Evolutionary conservation across 2,797 vertebrate species (phyloP).

Genomic region (Pogoniulus pusillus): DNA sequence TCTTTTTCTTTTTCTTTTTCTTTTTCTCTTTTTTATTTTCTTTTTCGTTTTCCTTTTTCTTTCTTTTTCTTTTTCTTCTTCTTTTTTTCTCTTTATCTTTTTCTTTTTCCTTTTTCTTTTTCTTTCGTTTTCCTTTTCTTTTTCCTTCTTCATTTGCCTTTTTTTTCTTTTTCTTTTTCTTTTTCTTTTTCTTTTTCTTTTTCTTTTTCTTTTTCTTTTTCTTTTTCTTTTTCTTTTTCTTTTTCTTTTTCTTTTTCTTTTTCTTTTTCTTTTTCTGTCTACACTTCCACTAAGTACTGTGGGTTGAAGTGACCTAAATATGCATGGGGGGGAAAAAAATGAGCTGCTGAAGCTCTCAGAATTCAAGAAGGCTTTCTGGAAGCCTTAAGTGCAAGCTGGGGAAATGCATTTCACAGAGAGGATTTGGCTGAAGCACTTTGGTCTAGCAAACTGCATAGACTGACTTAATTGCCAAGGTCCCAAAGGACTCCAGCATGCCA

Average conservation of each 20-base stretch:
- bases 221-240: background rate
- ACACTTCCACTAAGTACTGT: background rate
- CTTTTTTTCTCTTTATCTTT: too few relatives aligned
- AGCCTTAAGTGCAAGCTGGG: background rate
- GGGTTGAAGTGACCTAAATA: background rate
- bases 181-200: too few relatives aligned
- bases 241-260: background rate
- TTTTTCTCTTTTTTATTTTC: too few relatives aligned
- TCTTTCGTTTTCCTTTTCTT: too few relatives aligned
- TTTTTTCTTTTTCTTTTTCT: too few relatives aligned
- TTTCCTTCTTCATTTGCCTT: too few relatives aligned
- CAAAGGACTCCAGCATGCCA: background rate
- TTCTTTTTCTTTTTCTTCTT: too few relatives aligned
- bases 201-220: background rate
- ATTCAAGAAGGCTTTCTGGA: background rate
- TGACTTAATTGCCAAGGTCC: background rate
- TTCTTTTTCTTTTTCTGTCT: too few relatives aligned
- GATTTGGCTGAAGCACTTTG: constrained; percentile 9
- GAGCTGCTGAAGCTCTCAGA: background rate
- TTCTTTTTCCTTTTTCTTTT: background rate
- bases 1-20: too few relatives aligned
- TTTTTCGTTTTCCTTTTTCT: too few relatives aligned
- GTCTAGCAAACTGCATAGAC: background rate
- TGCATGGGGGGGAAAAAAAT: background rate
- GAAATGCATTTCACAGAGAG: background rate